These are phyloP conservation scores for Dicrurus megarhynchus DNA, from an alignment of 2,113 vertebrate genomes.

Conservation along the genomic window DNA sequence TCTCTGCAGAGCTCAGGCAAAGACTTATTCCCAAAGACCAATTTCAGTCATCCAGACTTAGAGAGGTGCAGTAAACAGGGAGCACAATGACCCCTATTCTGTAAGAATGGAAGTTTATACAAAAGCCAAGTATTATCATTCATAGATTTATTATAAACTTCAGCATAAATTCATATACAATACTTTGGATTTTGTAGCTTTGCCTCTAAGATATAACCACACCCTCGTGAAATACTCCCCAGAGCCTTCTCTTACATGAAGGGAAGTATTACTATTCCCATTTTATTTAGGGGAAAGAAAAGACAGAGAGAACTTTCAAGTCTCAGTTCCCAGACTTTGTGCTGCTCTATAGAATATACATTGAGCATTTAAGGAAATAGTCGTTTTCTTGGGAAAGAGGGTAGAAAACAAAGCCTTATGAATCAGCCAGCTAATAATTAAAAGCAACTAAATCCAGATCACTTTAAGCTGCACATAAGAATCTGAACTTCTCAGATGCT, in stretches of 20 bases:
- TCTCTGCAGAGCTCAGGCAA: neutral
- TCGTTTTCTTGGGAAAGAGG: neutral
- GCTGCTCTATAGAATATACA: neutral
- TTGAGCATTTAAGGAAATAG: neutral
- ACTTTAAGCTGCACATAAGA: slow-evolving; percentile 54
- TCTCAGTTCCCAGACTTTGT: neutral
- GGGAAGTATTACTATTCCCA: neutral
- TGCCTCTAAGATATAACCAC: neutral
- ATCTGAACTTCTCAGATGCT: slow-evolving; percentile 29
- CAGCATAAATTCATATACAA: neutral
- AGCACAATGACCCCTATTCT: neutral
- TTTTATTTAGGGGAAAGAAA: neutral
- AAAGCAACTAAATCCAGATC: slow-evolving; percentile 54
- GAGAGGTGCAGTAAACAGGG: neutral
- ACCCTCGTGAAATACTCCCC: neutral
- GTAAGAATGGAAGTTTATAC: slow-evolving; percentile 4
- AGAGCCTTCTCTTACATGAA: neutral
- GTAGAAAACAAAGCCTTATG: slow-evolving; percentile 15
- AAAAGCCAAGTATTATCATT: slow-evolving; percentile 20
- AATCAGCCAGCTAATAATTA: slow-evolving; percentile 59
- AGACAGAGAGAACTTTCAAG: neutral
- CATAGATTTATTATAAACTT: slow-evolving; percentile 1
- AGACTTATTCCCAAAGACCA: neutral
- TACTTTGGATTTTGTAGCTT: neutral
- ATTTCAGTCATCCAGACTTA: neutral